Conservation (phyloP, 2,888 invertebrate species). For the Trachelus tabidus region DNA sequence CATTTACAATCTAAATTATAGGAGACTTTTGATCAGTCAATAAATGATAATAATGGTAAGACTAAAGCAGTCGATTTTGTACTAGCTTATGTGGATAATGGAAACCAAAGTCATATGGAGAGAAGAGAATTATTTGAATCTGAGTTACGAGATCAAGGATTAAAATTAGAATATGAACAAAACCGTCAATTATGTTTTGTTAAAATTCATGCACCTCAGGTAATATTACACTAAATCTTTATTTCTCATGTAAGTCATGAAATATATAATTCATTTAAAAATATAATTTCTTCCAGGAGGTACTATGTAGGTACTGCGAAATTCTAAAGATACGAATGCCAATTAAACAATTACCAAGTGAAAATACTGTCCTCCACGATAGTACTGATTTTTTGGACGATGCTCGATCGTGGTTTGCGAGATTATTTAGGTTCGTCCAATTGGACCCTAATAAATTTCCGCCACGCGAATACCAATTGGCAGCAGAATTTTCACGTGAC, state of each 20-base stretch:
- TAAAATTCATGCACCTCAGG: conserved; percentile 78
- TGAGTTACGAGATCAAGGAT: conserved; percentile 67
- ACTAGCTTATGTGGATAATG: conserved; percentile 70
- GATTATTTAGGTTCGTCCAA: conserved; percentile 69
- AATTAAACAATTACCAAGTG: conserved; percentile 68
- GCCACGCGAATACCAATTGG: conserved; percentile 72
- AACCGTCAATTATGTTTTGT: conserved; percentile 75
- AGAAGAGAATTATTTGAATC: conserved; percentile 65
- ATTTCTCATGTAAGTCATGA: neutral
- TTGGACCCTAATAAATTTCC: conserved; percentile 74
- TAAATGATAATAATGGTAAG: conserved; percentile 24
- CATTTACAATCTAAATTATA: conserved; percentile 7
- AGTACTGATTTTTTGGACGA: conserved; percentile 63
- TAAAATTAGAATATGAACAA: conserved; percentile 73
- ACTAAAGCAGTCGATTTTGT: conserved; percentile 72
- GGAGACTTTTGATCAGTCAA: conserved; percentile 8
- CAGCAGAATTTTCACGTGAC: conserved; percentile 77
- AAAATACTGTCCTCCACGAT: conserved; percentile 34
- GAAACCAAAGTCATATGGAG: conserved; percentile 48
- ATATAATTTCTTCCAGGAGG: conserved; percentile 64
- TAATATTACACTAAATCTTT: conserved; percentile 23
- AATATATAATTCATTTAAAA: neutral
- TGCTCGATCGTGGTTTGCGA: conserved; percentile 66
- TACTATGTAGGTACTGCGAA: conserved; percentile 79
- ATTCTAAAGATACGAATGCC: conserved; percentile 82